A percentile compares a stretch with the other conserved stretches of the same genome.
Conservation (phyloP, 1,140 invertebrate species). For the Ceratosolen fusciceps region DNA sequence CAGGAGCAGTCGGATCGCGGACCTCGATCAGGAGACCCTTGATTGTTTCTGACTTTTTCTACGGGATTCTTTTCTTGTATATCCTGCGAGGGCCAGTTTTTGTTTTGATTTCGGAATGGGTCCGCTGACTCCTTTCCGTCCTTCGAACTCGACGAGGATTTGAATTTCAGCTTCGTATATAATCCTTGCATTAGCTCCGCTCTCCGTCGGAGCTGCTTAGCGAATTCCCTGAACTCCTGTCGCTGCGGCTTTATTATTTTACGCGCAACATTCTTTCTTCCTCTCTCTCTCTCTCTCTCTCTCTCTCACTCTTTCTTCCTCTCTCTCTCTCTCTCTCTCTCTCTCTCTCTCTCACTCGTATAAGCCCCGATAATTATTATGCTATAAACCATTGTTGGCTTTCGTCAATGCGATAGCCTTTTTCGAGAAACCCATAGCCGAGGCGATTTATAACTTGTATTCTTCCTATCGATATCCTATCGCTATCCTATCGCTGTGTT, state of each 20-base stretch:
- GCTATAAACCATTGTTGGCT: no score
- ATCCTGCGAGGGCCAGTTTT: constrained; percentile 19
- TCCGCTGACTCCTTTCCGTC: not conserved
- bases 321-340: no score
- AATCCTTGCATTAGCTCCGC: not conserved
- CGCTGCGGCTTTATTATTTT: not conserved
- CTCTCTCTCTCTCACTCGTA: no score
- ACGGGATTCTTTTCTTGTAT: constrained; percentile 33
- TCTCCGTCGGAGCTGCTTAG: not conserved
- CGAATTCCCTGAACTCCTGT: not conserved
- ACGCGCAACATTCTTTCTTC: no score
- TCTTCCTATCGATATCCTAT: no score
- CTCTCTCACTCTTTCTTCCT: no score
- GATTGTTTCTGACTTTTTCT: constrained; percentile 44
- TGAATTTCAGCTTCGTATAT: constrained; percentile 15
- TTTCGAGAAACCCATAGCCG: no score
- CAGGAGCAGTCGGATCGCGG: constrained; percentile 29
- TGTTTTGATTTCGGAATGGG: constrained; percentile 12
- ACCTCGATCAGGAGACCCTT: constrained; percentile 41
- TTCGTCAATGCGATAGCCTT: no score
- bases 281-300: no score
- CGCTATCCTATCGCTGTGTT: no score
- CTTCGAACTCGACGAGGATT: not conserved
- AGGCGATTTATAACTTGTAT: no score
- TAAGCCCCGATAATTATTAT: no score